A percentile compares a stretch with the other conserved stretches of the same genome.
Evolutionary conservation across 2,888 invertebrate species (phyloP).

Genomic region (Leptinotarsa rubiginosa): DNA sequence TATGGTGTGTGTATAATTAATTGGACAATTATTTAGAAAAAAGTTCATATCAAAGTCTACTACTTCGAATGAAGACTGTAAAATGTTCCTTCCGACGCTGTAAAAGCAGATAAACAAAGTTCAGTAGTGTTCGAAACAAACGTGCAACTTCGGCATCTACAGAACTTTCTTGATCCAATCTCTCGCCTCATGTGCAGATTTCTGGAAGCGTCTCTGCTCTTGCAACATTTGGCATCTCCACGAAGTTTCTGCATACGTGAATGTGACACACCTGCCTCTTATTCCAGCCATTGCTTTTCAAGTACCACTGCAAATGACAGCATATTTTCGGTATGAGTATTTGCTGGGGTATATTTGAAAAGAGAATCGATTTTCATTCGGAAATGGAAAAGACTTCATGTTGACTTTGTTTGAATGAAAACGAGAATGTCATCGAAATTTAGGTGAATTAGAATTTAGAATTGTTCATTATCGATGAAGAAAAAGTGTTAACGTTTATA

Average conservation of each 20-base stretch:
- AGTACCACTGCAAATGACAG: conserved; percentile 13
- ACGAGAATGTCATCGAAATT: neutral
- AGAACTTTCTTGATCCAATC: conserved; percentile 15
- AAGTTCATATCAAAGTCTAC: no score
- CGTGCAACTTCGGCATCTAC: conserved; percentile 1
- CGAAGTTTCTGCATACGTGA: conserved; percentile 20
- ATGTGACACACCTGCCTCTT: conserved; percentile 36
- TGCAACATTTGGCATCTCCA: conserved; percentile 26
- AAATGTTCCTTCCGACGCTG: neutral
- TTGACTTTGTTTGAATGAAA: no score
- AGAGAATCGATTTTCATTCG: neutral
- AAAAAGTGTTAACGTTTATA: no score
- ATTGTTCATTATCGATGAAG: no score
- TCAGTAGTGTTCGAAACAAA: conserved; percentile 2
- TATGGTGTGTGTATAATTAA: no score
- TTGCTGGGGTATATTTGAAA: neutral
- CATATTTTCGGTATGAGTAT: neutral
- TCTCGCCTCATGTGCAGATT: neutral
- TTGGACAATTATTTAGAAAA: no score
- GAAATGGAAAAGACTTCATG: neutral
- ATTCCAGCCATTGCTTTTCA: conserved; percentile 13
- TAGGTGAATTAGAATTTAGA: neutral
- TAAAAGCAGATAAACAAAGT: neutral
- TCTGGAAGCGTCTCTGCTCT: neutral
- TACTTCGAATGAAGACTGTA: neutral